Evolutionary conservation across 2,797 vertebrate genomes (phyloP).

Genomic region (Melanotaenia nigrans): DNA sequence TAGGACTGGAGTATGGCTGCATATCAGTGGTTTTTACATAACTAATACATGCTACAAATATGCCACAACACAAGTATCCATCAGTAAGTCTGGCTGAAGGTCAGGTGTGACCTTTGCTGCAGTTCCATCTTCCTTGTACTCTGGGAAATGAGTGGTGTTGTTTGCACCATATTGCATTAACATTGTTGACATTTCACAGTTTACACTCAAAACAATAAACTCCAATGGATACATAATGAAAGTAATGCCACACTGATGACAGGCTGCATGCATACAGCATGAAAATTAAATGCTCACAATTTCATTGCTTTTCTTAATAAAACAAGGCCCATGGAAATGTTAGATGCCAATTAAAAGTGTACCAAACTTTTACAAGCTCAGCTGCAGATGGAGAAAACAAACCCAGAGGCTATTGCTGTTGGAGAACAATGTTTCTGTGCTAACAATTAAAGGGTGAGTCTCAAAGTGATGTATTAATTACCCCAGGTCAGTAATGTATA

Average conservation of each 20-base stretch:
- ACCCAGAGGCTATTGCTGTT: conserved; percentile 11
- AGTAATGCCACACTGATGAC: not conserved
- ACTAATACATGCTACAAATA: conserved; percentile 7
- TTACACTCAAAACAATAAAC: not conserved
- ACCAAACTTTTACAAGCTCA: conserved; percentile 18
- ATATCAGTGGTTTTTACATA: conserved; percentile 26
- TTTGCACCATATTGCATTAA: conserved; percentile 20
- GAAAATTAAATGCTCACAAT: conserved; percentile 31
- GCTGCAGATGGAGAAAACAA: conserved; percentile 22
- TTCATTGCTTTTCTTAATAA: conserved; percentile 20
- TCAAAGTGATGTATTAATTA: conserved; percentile 4
- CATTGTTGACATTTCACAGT: conserved; percentile 17
- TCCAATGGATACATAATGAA: not conserved
- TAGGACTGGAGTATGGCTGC: not conserved
- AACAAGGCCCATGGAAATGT: conserved; percentile 21
- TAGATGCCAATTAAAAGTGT: conserved; percentile 28
- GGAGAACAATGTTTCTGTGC: not conserved
- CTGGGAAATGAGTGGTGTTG: not conserved
- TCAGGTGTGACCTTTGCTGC: conserved; percentile 3
- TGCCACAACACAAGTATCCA: not conserved
- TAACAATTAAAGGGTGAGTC: not conserved
- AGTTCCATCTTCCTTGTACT: not conserved
- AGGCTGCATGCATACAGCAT: conserved; percentile 19
- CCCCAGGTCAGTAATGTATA: conserved; percentile 4
- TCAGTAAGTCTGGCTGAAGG: conserved; percentile 13